Evolutionary conservation across 2,888 invertebrate genomes (phyloP).

Genomic region (Pandemis cinnamomeana): DNA sequence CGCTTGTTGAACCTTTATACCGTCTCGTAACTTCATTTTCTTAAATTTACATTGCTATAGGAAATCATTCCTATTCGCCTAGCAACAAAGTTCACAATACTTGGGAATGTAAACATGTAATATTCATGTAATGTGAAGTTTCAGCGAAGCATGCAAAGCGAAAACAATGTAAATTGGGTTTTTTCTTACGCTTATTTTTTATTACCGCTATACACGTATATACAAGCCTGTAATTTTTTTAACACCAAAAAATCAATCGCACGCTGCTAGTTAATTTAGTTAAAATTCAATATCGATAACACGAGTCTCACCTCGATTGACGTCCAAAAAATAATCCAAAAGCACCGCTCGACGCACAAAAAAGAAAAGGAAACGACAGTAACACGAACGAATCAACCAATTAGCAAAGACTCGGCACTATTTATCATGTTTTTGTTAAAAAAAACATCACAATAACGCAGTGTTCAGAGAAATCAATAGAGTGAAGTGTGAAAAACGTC

Average conservation of each 20-base stretch:
- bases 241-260: background rate
- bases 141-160: slow-evolving; percentile 31
- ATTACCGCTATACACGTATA: too few relatives aligned
- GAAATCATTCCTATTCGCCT: background rate
- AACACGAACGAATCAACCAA: slow-evolving; percentile 52
- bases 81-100: slow-evolving; percentile 12
- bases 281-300: slow-evolving; percentile 32
- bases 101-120: background rate
- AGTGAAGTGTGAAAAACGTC: slow-evolving; percentile 57
- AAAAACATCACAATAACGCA: slow-evolving; percentile 44
- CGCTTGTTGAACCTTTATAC: background rate
- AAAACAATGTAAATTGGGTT: slow-evolving; percentile 16
- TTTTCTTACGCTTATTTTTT: background rate
- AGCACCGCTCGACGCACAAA: slow-evolving; percentile 47
- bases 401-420: slow-evolving; percentile 52
- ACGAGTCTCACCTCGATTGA: slow-evolving; percentile 54
- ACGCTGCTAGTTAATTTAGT: background rate
- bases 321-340: slow-evolving; percentile 50
- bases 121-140: slow-evolving; percentile 23
- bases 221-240: background rate
- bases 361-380: slow-evolving; percentile 58
- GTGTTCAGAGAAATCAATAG: slow-evolving; percentile 61
- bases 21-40: slow-evolving; percentile 2
- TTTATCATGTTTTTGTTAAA: slow-evolving; percentile 56
- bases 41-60: background rate